Conservation (phyloP, 2,888 invertebrate genomes). For the Drosophila subquinaria region DNA sequence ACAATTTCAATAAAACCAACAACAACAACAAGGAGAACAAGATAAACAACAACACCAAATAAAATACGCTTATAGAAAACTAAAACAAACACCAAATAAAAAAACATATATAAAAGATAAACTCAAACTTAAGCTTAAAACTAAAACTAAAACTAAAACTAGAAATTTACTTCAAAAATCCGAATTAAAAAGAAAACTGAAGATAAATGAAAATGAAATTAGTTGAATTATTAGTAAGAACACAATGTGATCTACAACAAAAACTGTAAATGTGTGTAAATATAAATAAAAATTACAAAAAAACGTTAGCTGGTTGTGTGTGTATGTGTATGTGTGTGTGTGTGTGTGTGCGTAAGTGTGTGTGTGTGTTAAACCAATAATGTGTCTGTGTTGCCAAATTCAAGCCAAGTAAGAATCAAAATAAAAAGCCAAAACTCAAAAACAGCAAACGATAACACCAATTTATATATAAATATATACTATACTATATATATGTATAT, state of each 20-base stretch:
- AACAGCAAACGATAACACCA: constrained; percentile 21
- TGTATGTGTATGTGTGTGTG: constrained; percentile 18
- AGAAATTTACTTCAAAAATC: constrained; percentile 1
- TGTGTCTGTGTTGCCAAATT: constrained; percentile 41
- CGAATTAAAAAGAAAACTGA: not conserved
- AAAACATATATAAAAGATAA: constrained; percentile 14
- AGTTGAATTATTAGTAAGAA: not conserved
- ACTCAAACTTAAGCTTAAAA: constrained; percentile 23
- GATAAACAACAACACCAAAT: constrained; percentile 45
- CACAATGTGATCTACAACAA: constrained; percentile 37
- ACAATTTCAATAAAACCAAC: constrained; percentile 26
- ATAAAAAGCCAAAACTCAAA: constrained; percentile 22
- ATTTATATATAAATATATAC: constrained; percentile 4
- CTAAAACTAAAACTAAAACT: constrained; percentile 21
- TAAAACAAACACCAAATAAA: constrained; percentile 18
- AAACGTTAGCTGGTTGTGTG: constrained; percentile 6
- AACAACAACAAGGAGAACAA: constrained; percentile 13
- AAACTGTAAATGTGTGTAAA: constrained; percentile 10
- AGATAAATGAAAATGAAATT: constrained; percentile 2
- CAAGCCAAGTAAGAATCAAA: constrained; percentile 5
- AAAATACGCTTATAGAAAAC: constrained; percentile 32
- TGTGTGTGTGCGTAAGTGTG: constrained; percentile 10
- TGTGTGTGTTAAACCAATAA: constrained; percentile 11
- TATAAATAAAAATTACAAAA: not conserved
- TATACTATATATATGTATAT: not conserved